Evolutionary conservation across 1,140 invertebrate genomes (phyloP).

Genomic region (Caenorhabditis tropicalis): DNA sequence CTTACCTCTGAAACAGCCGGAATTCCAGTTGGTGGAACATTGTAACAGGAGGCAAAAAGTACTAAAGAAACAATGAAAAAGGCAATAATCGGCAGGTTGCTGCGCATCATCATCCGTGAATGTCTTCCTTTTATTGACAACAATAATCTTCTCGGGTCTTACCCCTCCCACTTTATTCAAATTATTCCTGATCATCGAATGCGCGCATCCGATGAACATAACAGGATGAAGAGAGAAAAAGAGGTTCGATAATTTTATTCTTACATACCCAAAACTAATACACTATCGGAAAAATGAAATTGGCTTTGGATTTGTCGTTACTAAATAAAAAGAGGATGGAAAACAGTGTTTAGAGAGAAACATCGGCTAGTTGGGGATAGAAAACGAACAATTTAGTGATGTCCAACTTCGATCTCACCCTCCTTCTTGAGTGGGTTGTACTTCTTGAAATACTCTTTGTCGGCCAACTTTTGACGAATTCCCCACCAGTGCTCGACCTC

Average conservation of each 20-base stretch:
- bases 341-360: slow-evolving; percentile 32
- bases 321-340: slow-evolving; percentile 20
- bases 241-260: slow-evolving; percentile 42
- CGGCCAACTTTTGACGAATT: slow-evolving; percentile 63
- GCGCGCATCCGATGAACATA: neutral
- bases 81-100: slow-evolving; percentile 4
- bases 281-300: slow-evolving; percentile 12
- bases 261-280: slow-evolving; percentile 43
- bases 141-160: slow-evolving; percentile 13
- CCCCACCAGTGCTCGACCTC: slow-evolving; percentile 68
- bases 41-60: neutral
- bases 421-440: slow-evolving; percentile 65
- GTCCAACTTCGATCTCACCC: slow-evolving; percentile 58
- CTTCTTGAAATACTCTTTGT: slow-evolving; percentile 68
- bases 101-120: slow-evolving; percentile 37
- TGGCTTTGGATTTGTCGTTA: slow-evolving; percentile 34
- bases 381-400: slow-evolving; percentile 55
- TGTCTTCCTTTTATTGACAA: slow-evolving; percentile 18
- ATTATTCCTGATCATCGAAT: slow-evolving; percentile 13
- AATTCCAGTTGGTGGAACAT: slow-evolving; percentile 32
- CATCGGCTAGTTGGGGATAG: slow-evolving; percentile 1
- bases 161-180: slow-evolving; percentile 12
- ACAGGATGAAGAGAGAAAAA: neutral
- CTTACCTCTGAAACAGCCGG: slow-evolving; percentile 13
- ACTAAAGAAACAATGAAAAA: neutral